Percentiles rank a stretch among this genome's conserved stretches.
phyloP scores from a whole-genome alignment of 2,888 invertebrate genomes.

The Zootermopsis nevadensis region DNA sequence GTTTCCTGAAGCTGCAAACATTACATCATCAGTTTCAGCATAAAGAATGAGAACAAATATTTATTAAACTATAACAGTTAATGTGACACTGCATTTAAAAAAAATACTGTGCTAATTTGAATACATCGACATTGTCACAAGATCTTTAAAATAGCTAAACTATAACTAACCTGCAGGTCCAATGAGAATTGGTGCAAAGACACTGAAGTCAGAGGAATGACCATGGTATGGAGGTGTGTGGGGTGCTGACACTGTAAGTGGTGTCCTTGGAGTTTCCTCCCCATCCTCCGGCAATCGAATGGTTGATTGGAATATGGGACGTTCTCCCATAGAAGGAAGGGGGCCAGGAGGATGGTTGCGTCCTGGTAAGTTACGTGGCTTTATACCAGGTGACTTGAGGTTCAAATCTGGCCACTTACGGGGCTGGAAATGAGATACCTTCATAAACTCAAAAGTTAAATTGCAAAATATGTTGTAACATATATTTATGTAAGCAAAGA shows the following conservation, averaged over 20 bases:
- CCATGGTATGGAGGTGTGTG: constrained; percentile 54
- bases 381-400: constrained; percentile 90
- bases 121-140: background rate
- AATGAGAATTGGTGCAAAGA: constrained; percentile 65
- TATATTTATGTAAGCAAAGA: too few species aligned
- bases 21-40: background rate
- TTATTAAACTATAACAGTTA: too few species aligned
- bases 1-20: constrained; percentile 31
- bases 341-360: constrained; percentile 65
- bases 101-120: too few species aligned
- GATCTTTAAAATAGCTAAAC: background rate
- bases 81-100: too few species aligned
- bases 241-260: constrained; percentile 63
- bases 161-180: constrained; percentile 55
- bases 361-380: constrained; percentile 70
- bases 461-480: too few species aligned
- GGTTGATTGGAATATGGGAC: constrained; percentile 57
- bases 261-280: constrained; percentile 62
- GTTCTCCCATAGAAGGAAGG: constrained; percentile 63
- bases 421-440: constrained; percentile 70
- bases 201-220: constrained; percentile 62
- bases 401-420: constrained; percentile 87
- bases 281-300: constrained; percentile 59
- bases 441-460: background rate
- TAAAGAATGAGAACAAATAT: too few species aligned